phyloP scores from a whole-genome alignment of 2,797 vertebrate species.

The Mallotus villosus region DNA sequence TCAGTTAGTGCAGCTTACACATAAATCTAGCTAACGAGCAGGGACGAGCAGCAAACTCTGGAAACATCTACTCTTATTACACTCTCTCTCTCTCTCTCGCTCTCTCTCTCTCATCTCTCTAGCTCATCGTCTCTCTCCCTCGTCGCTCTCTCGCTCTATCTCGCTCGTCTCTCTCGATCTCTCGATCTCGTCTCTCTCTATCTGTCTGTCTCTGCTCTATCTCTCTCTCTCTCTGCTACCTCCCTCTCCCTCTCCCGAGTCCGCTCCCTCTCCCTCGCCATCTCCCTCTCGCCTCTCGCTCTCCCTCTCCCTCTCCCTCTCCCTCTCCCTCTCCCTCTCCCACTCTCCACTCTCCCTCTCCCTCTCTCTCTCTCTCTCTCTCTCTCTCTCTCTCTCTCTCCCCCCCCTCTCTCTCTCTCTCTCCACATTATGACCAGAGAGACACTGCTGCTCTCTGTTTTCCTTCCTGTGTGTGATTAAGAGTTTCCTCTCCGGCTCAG shows the following conservation, averaged over 20 bases:
- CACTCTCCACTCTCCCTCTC: not conserved
- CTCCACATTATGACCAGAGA: not conserved
- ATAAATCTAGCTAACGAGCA: constrained; percentile 52
- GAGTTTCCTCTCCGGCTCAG: constrained; percentile 41
- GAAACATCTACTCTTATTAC: constrained; percentile 45
- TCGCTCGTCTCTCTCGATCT: constrained; percentile 23
- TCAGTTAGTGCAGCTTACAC: constrained; percentile 43
- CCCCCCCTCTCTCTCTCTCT: not conserved
- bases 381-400: not conserved
- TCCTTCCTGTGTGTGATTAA: constrained; percentile 49
- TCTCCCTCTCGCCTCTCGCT: not conserved
- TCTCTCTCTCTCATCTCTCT: not conserved
- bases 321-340: no score
- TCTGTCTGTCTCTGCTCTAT: no score
- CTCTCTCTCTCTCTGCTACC: constrained; percentile 1
- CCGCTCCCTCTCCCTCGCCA: not conserved
- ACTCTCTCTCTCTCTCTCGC: constrained; percentile 31
- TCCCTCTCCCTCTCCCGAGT: not conserved
- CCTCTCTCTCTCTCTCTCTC: not conserved
- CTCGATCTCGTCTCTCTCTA: not conserved
- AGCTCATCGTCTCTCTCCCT: constrained; percentile 28
- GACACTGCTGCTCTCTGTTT: constrained; percentile 15
- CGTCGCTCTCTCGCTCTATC: constrained; percentile 13
- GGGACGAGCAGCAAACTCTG: constrained; percentile 40
- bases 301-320: no score